Base-by-base conservation (phyloP, 2,888 invertebrate genomes). In the Dioctria linearis region DNA sequence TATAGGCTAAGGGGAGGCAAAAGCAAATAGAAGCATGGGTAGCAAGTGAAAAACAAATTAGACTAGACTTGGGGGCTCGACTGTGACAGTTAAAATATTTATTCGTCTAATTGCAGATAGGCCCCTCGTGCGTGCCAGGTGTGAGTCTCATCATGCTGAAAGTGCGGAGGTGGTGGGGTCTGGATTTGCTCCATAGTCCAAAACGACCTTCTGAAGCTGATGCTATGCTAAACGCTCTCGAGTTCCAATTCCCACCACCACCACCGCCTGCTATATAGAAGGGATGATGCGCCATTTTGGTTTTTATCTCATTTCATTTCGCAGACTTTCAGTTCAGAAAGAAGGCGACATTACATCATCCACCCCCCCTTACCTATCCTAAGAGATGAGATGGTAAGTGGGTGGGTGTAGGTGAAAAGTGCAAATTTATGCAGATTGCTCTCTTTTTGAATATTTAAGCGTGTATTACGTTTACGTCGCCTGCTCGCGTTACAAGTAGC, bases 391-490 rank as follows among this genome's bases (percentile, higher is more conserved):
- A 25, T 25, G 2, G 43, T 46, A 25, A 54, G 4, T 40, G 51
- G 13, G 71, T 39, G 63, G 49, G 61, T n/a, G 75, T 13, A 11
- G 76, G 42, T n/a, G 25, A 61, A 5, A 42, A 59, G 43, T 6
- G 46, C 37, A 78, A 78, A 78, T 66, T 78, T 78, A 78, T 78
- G 78, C 66, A 66, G 78, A 78, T 78, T 78, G 78, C 66, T 65
- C 78, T 78, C 66, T 78, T 78, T 78, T 66, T 78, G 78, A 78
- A 78, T 78, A 78, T 66, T 78, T 66, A 78, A 78, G 65, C 78
- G 65, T 78, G 65, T 51, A 78, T 78, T 65, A 78, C 42, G 78
- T 49, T 25, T 25, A 25, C 25, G 2, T 25, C 25, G 25, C 25
- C 25, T 54, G 51, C 46, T 39, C 54, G 76, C 57, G 63, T 63